phyloP scores from a whole-genome alignment of 2,888 invertebrate genomes.

The Euplexia lucipara region DNA sequence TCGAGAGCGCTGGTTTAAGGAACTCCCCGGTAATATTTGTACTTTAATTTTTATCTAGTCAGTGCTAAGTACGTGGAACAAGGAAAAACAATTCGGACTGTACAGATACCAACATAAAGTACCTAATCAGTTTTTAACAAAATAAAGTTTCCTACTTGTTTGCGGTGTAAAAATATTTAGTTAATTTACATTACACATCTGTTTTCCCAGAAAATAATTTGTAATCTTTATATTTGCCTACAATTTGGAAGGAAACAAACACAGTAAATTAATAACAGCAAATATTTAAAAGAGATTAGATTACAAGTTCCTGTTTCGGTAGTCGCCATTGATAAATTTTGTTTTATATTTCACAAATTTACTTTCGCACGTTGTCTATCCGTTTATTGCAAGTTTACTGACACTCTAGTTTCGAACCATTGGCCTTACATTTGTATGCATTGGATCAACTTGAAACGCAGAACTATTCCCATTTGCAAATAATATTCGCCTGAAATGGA shows the following conservation, averaged over 20 bases:
- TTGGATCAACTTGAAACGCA: conserved; percentile 15
- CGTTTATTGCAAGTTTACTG: conserved; percentile 3
- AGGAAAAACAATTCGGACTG: conserved; percentile 44
- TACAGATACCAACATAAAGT: no score
- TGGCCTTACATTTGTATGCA: conserved; percentile 22
- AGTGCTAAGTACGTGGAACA: conserved; percentile 32
- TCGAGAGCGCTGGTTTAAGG: neutral
- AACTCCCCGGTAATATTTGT: neutral
- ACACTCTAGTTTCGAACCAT: conserved; percentile 10
- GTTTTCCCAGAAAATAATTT: conserved; percentile 41
- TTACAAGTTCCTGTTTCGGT: conserved; percentile 35
- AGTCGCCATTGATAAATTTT: conserved; percentile 18
- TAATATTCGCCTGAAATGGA: conserved; percentile 27
- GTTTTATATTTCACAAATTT: conserved; percentile 3
- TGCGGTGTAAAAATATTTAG: conserved; percentile 48
- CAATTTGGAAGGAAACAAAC: conserved; percentile 17
- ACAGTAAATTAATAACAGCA: conserved; percentile 19
- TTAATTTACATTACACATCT: conserved; percentile 47
- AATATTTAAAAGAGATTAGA: conserved; percentile 19
- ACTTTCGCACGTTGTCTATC: conserved; percentile 5
- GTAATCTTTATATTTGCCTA: conserved; percentile 39
- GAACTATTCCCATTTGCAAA: conserved; percentile 17
- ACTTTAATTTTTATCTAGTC: no score
- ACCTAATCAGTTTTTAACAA: no score
- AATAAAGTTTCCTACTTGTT: conserved; percentile 33